Evolutionary conservation across 2,888 invertebrate species (phyloP).

Genomic region (Idaea straminata): DNA sequence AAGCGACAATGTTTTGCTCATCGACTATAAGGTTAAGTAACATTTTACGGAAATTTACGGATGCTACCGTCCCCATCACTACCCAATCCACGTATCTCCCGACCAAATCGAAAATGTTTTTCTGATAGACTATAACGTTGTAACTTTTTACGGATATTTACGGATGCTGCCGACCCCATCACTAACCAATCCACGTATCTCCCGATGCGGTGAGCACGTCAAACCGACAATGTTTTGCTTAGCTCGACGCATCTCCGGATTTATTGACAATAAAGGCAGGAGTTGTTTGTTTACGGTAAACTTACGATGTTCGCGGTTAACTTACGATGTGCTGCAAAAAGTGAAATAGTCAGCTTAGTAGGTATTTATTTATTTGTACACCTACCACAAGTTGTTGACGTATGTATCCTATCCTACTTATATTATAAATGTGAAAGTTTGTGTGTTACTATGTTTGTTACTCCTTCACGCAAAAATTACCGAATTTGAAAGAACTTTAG

Average conservation of each 20-base stretch:
- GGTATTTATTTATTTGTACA: background rate
- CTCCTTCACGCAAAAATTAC: too few relatives aligned
- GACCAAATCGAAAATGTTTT: too few relatives aligned
- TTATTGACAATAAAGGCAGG: slow-evolving; percentile 29
- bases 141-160: slow-evolving; percentile 7
- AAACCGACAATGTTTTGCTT: slow-evolving; percentile 26
- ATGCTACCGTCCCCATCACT: too few relatives aligned
- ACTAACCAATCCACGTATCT: slow-evolving; percentile 16
- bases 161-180: slow-evolving; percentile 16
- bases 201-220: slow-evolving; percentile 23
- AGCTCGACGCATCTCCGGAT: slow-evolving; percentile 19
- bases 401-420: too few relatives aligned
- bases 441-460: too few relatives aligned
- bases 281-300: slow-evolving; percentile 25
- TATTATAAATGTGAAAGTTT: too few relatives aligned
- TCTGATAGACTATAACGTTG: too few relatives aligned
- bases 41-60: too few relatives aligned
- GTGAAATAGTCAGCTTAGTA: background rate
- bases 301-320: slow-evolving; percentile 10
- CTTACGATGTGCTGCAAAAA: background rate
- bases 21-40: too few relatives aligned
- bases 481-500: too few relatives aligned
- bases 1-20: too few relatives aligned
- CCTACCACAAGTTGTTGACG: background rate
- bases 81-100: too few relatives aligned